These are phyloP conservation scores for Siniperca chuatsi DNA, from an alignment of 2,113 vertebrate species.

Conservation along the genomic window DNA sequence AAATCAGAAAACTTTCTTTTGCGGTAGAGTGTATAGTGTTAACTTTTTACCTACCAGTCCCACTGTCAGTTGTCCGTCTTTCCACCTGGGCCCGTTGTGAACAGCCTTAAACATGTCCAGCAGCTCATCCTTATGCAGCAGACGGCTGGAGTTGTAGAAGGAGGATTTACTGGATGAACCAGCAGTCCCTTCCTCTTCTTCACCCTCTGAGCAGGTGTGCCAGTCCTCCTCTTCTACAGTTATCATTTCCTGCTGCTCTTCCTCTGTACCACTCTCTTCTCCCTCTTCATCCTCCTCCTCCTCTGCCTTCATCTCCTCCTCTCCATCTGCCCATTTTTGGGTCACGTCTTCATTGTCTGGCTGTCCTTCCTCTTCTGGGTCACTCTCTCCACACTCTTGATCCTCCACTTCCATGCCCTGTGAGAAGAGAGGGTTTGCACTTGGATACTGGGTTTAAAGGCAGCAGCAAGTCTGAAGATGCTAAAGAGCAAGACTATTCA, in stretches of 20 bases:
- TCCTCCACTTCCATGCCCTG: constrained; percentile 81
- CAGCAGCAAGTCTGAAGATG: background rate
- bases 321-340: constrained; percentile 13
- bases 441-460: background rate
- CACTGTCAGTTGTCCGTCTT: constrained; percentile 91
- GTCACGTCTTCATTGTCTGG: constrained; percentile 49
- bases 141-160: constrained; percentile 87
- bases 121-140: constrained; percentile 91
- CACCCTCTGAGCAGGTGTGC: constrained; percentile 91
- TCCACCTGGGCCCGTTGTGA: constrained; percentile 85
- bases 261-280: constrained; percentile 51
- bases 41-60: constrained; percentile 89
- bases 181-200: constrained; percentile 35
- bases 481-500: background rate
- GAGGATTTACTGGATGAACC: constrained; percentile 37
- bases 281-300: background rate
- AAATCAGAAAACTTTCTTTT: background rate
- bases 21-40: too few species aligned
- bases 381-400: constrained; percentile 70
- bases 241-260: constrained; percentile 72
- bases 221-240: constrained; percentile 87
- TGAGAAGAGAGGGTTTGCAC: background rate
- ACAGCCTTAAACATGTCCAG: constrained; percentile 87
- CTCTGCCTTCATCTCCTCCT: background rate
- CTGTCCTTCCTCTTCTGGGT: constrained; percentile 63